A percentile compares a stretch with the other conserved stretches of the same genome.
Evolutionary conservation across 2,797 vertebrate species (phyloP).

Genomic region (Mormyrops attenuatus): DNA sequence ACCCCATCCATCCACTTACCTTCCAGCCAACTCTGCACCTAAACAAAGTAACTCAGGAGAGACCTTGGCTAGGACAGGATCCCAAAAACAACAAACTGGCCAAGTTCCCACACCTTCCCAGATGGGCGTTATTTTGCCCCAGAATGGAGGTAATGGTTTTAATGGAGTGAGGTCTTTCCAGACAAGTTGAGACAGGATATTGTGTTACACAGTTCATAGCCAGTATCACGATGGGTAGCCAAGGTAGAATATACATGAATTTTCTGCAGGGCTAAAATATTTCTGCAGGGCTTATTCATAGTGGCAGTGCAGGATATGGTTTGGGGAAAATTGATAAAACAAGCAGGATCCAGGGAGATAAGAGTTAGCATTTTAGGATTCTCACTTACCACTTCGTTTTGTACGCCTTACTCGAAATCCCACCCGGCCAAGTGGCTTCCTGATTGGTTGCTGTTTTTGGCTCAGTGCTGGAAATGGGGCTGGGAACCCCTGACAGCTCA

Average conservation of each 20-base stretch:
- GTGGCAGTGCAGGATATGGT: background rate
- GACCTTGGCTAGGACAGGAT: slow-evolving; percentile 33
- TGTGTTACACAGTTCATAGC: background rate
- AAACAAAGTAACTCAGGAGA: slow-evolving; percentile 33
- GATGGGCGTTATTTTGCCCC: slow-evolving; percentile 37
- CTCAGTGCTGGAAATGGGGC: slow-evolving; percentile 30
- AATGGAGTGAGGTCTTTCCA: background rate
- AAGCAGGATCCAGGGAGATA: slow-evolving; percentile 28
- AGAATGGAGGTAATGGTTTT: slow-evolving; percentile 50
- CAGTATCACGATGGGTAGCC: background rate
- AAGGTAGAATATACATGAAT: background rate
- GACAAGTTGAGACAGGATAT: background rate
- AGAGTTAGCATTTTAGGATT: slow-evolving; percentile 51
- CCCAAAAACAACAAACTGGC: slow-evolving; percentile 44
- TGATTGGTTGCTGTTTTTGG: slow-evolving; percentile 71
- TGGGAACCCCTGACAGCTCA: background rate
- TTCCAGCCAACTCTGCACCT: slow-evolving; percentile 23
- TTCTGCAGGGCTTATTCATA: background rate
- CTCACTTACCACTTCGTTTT: slow-evolving; percentile 39
- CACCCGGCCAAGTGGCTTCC: slow-evolving; percentile 49
- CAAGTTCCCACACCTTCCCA: slow-evolving; percentile 46
- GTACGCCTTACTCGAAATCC: slow-evolving; percentile 58
- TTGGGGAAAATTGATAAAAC: background rate
- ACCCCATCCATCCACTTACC: slow-evolving; percentile 15
- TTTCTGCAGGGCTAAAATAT: background rate